Base-by-base conservation (phyloP, 2,888 invertebrate species). In the Disparrhopalites patrizii region DNA sequence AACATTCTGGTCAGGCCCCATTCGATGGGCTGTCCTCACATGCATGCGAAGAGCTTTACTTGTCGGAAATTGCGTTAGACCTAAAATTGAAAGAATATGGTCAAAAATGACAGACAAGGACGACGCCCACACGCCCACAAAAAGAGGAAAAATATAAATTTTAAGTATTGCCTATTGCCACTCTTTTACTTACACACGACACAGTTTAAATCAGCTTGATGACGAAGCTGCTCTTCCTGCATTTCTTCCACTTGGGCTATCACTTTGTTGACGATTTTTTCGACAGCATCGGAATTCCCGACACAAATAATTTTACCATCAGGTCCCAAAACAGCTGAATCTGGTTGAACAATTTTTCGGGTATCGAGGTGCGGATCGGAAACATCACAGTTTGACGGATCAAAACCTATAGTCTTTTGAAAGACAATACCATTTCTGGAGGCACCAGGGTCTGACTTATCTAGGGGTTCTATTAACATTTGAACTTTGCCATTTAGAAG, bases 271-370 rank as follows among this genome's bases (percentile, higher is more conserved):
- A 73, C 69, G 43, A 73, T 68, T 43, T 40, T 25, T 55, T 73
- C 69, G 3, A 73, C 69, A 23, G 61, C 68, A 27, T 62, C 65
- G 13, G 60, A 66, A 10, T 67, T 62, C 30, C 72, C 72, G 28
- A 68, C 61, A 56, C 67, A 77, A 69, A 81, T 74, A 43, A 82
- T 82, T 76, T 85, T 85, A n/a, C 89, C 89, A 79, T 88, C 86
- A 2, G 82, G 79, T 69, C 86, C 86, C 38, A 89, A 78, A 47
- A 86, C 81, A 8, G 84, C 86, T 72, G 84, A 83, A 70, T 84
- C 79, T n/a, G 80, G 79, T 52, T 80, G 78, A 73, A 83, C 78
- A 73, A 84, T 57, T 51, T 60, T 61, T 27, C 18, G 28, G 10
- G n/a, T 51, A 31, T 50, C 63, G 52, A 20, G 18, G 1, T 40